A percentile compares a stretch with the other conserved stretches of the same genome.
phyloP scores from a whole-genome alignment of 2,113 vertebrate genomes.

The Larimichthys polyactis region DNA sequence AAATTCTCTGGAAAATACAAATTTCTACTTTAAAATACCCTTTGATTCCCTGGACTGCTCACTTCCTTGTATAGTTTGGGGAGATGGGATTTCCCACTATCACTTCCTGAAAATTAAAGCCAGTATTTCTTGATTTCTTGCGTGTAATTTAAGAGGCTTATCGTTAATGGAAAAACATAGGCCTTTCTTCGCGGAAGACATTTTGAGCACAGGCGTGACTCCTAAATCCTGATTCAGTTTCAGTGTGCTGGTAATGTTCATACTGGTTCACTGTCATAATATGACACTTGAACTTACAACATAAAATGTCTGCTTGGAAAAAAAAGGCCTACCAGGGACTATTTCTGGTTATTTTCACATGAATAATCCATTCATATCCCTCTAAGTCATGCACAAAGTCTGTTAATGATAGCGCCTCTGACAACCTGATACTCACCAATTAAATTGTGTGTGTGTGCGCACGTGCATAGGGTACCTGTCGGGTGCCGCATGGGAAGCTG shows the following conservation, averaged over 20 bases:
- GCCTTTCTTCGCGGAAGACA: not conserved
- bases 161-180: not conserved
- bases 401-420: not conserved
- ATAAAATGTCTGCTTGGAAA: not conserved
- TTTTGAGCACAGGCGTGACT: not conserved
- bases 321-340: not conserved
- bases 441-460: not conserved
- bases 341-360: not conserved
- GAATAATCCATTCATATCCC: conserved; percentile 9
- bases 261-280: not conserved
- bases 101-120: not conserved
- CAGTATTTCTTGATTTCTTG: not conserved
- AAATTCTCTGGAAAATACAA: too few species aligned
- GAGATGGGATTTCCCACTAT: not conserved
- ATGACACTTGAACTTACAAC: not conserved
- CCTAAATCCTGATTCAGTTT: not conserved
- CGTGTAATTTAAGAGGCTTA: not conserved
- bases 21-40: not conserved
- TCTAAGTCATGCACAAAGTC: not conserved
- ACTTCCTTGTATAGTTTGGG: not conserved
- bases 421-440: not conserved
- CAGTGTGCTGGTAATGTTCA: not conserved
- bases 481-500: not conserved
- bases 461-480: not conserved
- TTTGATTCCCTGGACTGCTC: not conserved